Evolutionary conservation across 2,888 invertebrate genomes (phyloP), one percentile per base, ranked within the genome.

Genomic region (Phortica okadai): DNA sequence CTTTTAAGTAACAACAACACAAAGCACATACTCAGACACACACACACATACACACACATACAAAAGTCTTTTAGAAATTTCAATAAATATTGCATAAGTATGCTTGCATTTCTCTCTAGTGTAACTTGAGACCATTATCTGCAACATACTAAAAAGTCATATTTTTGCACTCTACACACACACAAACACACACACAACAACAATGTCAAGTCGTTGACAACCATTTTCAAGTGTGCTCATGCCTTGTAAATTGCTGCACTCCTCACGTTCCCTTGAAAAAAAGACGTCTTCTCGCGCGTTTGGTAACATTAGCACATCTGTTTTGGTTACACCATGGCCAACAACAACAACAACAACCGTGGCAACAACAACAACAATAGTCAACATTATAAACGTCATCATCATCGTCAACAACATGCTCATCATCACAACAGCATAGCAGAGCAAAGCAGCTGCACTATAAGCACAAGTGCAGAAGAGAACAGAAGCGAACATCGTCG

Each of bases 121-220:
- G 56, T 5, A 56, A 56, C 64, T 64, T 74, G 58, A 14, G 42
- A 76, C 77, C 72, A 74, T 66, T 75, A 78, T 59, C 59, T 59
- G 25, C 62, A 62, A 16, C 8, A 62, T 81, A 84, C 79, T 87
- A 79, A 86, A 81, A 83, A 86, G 84, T 84, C 86, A 83, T 84
- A 84, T 82, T 80, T 80, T 33, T 33, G 33, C 33, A 33, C 79
- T 82, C 75, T 7, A 78, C 86, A 84, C 86, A 84, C 86, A 79
- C 84, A 21, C 21, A 21, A 0, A 21, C 21, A 21, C 21, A 21
- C 21, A 21, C 21, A 21, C 21, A 21, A 21, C 21, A 87, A 87
- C 86, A 85, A 87, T 85, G 85, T 85, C 87, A 87, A 86, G 86
- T 86, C 79, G 86, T 84, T 82, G 83, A 87, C 86, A 78, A 81